Evolutionary conservation across 1,140 invertebrate species (phyloP), one percentile per base, ranked within the genome.

Genomic region (Cydia amplana): DNA sequence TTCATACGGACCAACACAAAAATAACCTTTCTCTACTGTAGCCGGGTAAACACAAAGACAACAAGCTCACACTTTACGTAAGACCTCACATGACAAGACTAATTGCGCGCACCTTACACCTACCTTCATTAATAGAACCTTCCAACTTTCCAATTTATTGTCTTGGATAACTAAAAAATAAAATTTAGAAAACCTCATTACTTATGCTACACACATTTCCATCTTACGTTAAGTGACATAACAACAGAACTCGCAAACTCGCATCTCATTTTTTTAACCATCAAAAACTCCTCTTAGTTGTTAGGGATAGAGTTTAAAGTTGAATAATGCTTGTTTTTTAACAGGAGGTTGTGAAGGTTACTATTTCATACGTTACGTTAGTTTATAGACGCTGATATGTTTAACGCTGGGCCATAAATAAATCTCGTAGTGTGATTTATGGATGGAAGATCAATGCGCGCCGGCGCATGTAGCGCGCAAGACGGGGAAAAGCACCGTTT

Each of bases 361-460:
- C 1, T 12, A 23, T 10, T 7, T 40, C 65, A 70, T 70, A 70
- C n/a, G 65, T 36, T 70, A 65, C 25, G 65, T 36, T 36, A 36
- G 65, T 70, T 70, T 70, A 70, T 70, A 40, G 28, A 70, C 32
- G 65, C 36, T 70, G 65, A 70, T 70, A 70, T 70, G 65, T 70
- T 36, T 70, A 70, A 70, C 18, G 79, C 25, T 40, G 74, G 72
- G 75, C 78, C 79, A 77, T 79, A 85, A 85, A 85, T 84, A 83
- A 83, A 85, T 87, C 83, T 77, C 80, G 63, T 46, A 32, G 78
- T 23, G 80, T 83, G 83, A 86, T 87, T 86, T 86, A 87, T 85
- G 76, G 78, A 80, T 83, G 78, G 79, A 78, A 82, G 82, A 81
- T 87, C 83, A 87, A 84, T 83, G 76, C 78, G 73, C 65, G 83